Evolutionary conservation across 2,888 invertebrate species (phyloP), one percentile per base, ranked within the genome.

Genomic region (Mechanitis messenoides): DNA sequence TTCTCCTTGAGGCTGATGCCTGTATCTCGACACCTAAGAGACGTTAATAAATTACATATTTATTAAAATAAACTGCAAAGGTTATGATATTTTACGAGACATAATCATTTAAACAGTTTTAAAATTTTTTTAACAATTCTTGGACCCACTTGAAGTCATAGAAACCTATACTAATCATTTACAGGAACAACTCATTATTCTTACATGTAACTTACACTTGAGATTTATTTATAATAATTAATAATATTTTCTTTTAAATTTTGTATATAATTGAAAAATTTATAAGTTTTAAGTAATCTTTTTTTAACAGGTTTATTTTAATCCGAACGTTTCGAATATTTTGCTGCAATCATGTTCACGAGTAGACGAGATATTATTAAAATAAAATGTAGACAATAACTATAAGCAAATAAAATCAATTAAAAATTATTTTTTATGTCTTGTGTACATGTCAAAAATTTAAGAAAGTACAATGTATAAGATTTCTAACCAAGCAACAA

Each of bases 1-100:
- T 61, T 63, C 63, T 61, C 38, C 54, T 55, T 53, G 61, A 58
- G 65, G 58, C 60, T 47, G 55, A 11, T 56, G 31, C 50, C 31
- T 20, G 12, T 7, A 12, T n/a, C 47, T 47, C 31, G 31, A 50
- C 50, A 50, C 31, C 50, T 31, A 3, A 7, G 31, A 31, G 50
- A 31, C 50, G 31, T 50, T 31, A 31, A 50, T 50, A 50, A 50
- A 50, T 50, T 50, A 50, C 7, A 31, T 11, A 50, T 50, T 50
- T 50, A 31, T 7, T 7, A 7, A 7, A 31, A 28, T 31, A 31
- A 50, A 50, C 7, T 5, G 50, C 28, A 50, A 9, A 31, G 6
- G 11, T 9, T 50, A 31, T 11, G 31, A 31, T 50, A 50, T 28
- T 31, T 28, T 35, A 35, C 6, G 3, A 35, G 4, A 31, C 28